These are phyloP conservation scores for Sardina pilchardus DNA, from an alignment of 2,113 vertebrate species.

Conservation along the genomic window DNA sequence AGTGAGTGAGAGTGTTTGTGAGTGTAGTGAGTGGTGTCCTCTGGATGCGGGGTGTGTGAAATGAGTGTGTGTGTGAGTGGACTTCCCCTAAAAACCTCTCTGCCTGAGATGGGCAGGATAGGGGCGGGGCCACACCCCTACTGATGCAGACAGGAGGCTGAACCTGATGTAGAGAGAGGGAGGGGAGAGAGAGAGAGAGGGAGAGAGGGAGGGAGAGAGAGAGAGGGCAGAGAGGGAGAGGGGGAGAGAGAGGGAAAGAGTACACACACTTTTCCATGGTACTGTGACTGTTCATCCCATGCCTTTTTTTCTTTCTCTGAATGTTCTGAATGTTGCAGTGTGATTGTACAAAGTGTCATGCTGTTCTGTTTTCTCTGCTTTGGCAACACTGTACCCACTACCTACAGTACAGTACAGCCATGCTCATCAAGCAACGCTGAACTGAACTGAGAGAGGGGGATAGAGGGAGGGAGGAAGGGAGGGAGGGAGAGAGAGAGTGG, in stretches of 20 bases:
- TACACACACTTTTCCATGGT: too few species aligned
- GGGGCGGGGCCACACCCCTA: conserved; percentile 49
- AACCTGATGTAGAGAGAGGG: conserved; percentile 22
- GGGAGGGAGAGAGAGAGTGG: too few species aligned
- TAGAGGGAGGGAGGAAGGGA: too few species aligned
- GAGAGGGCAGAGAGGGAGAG: not conserved
- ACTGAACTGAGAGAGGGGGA: not conserved
- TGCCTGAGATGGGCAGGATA: conserved; percentile 37
- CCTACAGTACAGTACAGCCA: too few species aligned
- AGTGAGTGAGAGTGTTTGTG: not conserved
- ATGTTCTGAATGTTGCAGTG: too few species aligned
- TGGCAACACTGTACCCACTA: too few species aligned
- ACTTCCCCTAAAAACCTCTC: conserved; percentile 41
- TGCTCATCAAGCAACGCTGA: too few species aligned
- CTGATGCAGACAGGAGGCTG: conserved; percentile 23
- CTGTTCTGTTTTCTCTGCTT: too few species aligned
- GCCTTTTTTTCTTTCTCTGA: too few species aligned
- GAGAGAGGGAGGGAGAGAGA: not conserved
- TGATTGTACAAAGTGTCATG: too few species aligned
- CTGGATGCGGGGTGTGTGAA: not conserved
- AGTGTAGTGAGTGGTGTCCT: conserved; percentile 2
- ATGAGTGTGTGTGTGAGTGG: conserved; percentile 34
- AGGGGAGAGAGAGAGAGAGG: not conserved
- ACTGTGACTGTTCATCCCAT: too few species aligned
- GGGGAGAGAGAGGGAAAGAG: not conserved